phyloP scores from a whole-genome alignment of 2,888 invertebrate species.

The Stramonita haemastoma region DNA sequence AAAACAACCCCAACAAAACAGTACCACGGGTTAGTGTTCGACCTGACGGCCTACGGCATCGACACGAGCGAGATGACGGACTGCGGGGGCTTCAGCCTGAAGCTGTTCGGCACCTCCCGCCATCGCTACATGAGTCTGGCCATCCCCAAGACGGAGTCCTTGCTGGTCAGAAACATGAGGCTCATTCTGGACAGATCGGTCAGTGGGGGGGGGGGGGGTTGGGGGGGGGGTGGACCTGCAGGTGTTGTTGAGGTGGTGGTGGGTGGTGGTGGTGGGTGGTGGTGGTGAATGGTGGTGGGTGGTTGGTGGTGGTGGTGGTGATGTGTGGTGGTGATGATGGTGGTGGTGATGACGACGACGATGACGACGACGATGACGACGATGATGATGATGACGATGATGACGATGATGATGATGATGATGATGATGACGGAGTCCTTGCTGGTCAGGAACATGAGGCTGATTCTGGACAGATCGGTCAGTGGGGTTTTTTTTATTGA shows the following conservation, averaged over 20 bases:
- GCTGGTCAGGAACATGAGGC: slow-evolving; percentile 69
- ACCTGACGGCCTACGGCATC: slow-evolving; percentile 68
- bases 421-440: no score
- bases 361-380: no score
- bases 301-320: no score
- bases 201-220: slow-evolving; percentile 52
- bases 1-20: slow-evolving; percentile 14
- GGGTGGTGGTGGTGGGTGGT: no score
- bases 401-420: no score
- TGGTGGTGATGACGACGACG: no score
- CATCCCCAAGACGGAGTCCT: slow-evolving; percentile 69
- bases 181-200: slow-evolving; percentile 74
- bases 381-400: no score
- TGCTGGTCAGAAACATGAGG: slow-evolving; percentile 69
- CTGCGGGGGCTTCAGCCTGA: slow-evolving; percentile 67
- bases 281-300: no score
- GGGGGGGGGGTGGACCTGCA: neutral
- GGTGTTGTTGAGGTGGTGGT: neutral
- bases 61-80: slow-evolving; percentile 55
- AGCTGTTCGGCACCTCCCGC: slow-evolving; percentile 72
- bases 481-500: no score
- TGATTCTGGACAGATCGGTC: slow-evolving; percentile 73
- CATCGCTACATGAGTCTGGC: slow-evolving; percentile 71
- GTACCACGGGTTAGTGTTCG: slow-evolving; percentile 70
- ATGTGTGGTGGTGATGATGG: no score